Conservation (phyloP, 2,888 invertebrate genomes). For the Seira sanloemensis region DNA sequence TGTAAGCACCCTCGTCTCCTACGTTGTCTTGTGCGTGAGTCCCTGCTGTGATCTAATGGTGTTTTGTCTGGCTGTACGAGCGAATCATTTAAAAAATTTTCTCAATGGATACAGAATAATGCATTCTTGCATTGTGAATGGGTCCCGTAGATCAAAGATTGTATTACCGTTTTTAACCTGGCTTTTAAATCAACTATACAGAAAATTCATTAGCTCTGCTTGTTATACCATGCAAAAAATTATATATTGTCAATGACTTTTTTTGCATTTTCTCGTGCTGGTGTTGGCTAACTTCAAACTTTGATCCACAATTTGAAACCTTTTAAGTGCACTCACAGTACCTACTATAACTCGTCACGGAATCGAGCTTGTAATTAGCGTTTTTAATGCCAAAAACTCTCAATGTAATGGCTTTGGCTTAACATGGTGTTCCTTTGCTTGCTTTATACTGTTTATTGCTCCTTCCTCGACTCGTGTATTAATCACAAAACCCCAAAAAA, state of each 20-base stretch:
- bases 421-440: neutral
- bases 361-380: constrained; percentile 55
- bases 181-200: neutral
- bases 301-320: neutral
- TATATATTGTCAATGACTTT: neutral
- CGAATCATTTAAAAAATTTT: too few relatives aligned
- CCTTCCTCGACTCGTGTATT: neutral
- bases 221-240: neutral
- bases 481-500: neutral
- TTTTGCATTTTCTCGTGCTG: neutral
- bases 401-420: constrained; percentile 29
- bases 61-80: neutral
- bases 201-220: neutral
- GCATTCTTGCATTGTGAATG: neutral
- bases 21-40: neutral
- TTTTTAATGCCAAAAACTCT: constrained; percentile 52
- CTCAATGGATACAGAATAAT: neutral
- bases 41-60: neutral
- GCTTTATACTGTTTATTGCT: neutral
- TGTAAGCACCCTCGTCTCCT: neutral
- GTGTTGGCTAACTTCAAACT: neutral
- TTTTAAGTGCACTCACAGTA: neutral
- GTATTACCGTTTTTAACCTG: neutral
- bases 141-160: neutral
- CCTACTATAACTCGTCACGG: constrained; percentile 48